A percentile compares a stretch with the other conserved stretches of the same genome.
Conservation (phyloP, 2,888 invertebrate genomes). For the Temnothorax unifasciatus region DNA sequence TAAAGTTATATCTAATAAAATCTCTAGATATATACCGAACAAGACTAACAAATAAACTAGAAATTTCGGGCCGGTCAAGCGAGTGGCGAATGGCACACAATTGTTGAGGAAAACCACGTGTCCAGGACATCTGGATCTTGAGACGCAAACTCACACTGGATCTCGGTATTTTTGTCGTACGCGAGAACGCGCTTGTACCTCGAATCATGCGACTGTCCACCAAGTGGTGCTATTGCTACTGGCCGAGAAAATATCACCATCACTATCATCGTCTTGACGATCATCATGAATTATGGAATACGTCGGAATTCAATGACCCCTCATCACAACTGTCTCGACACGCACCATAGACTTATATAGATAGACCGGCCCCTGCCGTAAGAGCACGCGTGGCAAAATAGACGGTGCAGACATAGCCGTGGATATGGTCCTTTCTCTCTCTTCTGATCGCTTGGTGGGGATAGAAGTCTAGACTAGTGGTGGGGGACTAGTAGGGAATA, state of each 20-base stretch:
- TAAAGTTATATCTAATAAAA: conserved; percentile 1
- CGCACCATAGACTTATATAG: too few species aligned
- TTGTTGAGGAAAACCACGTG: conserved; percentile 99
- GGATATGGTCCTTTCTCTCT: too few species aligned
- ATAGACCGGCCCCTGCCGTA: too few species aligned
- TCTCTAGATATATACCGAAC: not conserved
- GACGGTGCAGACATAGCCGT: too few species aligned
- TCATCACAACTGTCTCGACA: conserved; percentile 98
- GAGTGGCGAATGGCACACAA: conserved; percentile 97
- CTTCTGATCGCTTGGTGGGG: too few species aligned
- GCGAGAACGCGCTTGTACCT: conserved; percentile 88
- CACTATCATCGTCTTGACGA: not conserved
- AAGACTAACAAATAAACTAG: conserved; percentile 65
- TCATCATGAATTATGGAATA: conserved; percentile 88
- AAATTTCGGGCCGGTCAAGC: conserved; percentile 94
- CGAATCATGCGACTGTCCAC: conserved; percentile 93
- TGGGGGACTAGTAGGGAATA: too few species aligned
- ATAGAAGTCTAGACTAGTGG: too few species aligned
- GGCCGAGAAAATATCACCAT: not conserved
- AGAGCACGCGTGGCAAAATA: too few species aligned
- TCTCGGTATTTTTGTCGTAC: conserved; percentile 87
- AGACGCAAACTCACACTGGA: conserved; percentile 86
- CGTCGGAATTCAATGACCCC: conserved; percentile 98
- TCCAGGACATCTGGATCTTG: conserved; percentile 98
- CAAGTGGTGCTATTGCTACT: conserved; percentile 79